Evolutionary conservation across 2,797 vertebrate species (phyloP).

Genomic region (Nothura maculosa): DNA sequence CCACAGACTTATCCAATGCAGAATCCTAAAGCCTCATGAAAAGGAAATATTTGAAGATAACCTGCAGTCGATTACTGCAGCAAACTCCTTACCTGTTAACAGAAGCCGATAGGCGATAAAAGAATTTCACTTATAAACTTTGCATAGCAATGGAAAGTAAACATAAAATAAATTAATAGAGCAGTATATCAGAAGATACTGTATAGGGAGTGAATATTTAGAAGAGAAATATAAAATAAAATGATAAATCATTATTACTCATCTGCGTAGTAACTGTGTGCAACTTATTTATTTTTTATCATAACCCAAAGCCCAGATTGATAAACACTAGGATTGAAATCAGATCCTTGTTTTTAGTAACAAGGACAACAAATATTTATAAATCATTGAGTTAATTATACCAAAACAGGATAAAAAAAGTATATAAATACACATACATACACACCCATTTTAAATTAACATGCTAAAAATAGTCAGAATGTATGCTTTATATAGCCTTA

Average conservation of each 20-base stretch:
- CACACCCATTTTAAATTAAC: background rate
- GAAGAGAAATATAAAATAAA: background rate
- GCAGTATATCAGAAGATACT: background rate
- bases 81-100: background rate
- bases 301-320: background rate
- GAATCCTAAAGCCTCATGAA: background rate
- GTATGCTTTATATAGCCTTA: background rate
- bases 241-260: background rate
- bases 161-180: background rate
- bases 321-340: background rate
- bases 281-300: background rate
- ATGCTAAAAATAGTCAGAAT: background rate
- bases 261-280: background rate
- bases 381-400: background rate
- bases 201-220: background rate
- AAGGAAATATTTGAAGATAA: background rate
- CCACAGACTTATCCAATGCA: background rate
- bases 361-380: background rate
- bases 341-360: background rate
- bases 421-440: background rate
- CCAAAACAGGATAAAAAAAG: background rate
- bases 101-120: background rate
- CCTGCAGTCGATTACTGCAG: background rate
- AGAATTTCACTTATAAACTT: background rate
- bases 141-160: background rate